Conservation (phyloP, 1,140 invertebrate species). For the Aphis craccivora region DNA sequence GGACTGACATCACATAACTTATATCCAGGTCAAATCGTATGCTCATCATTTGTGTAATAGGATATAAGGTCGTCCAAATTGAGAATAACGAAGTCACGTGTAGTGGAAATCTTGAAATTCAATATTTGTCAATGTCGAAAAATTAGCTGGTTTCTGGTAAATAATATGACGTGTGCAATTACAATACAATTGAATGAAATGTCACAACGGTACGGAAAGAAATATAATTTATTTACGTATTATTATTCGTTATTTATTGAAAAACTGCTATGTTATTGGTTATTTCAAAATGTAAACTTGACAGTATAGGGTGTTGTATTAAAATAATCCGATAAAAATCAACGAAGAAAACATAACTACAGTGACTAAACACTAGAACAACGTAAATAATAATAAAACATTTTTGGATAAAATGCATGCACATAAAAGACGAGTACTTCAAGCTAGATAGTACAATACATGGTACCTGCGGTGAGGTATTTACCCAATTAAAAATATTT, state of each 20-base stretch:
- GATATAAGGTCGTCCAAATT: background rate
- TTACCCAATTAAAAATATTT: background rate
- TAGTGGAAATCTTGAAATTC: background rate
- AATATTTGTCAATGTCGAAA: background rate
- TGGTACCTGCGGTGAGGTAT: background rate
- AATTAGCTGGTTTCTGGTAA: background rate
- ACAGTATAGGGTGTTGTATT: background rate
- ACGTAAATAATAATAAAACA: background rate
- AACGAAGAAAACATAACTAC: background rate
- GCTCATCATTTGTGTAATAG: background rate
- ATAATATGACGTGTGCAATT: background rate
- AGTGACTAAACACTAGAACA: background rate
- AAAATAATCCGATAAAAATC: no score
- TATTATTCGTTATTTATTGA: background rate
- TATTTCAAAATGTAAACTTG: background rate
- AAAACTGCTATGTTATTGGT: background rate
- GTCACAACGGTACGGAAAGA: background rate
- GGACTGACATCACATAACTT: background rate
- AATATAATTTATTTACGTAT: background rate
- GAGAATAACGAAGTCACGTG: background rate
- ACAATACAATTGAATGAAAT: background rate
- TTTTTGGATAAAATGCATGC: background rate
- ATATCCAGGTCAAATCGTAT: background rate
- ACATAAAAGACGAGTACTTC: background rate
- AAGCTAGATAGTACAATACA: background rate